phyloP scores from a whole-genome alignment of 2,797 vertebrate genomes.

The Scomberomorus guttatus region DNA sequence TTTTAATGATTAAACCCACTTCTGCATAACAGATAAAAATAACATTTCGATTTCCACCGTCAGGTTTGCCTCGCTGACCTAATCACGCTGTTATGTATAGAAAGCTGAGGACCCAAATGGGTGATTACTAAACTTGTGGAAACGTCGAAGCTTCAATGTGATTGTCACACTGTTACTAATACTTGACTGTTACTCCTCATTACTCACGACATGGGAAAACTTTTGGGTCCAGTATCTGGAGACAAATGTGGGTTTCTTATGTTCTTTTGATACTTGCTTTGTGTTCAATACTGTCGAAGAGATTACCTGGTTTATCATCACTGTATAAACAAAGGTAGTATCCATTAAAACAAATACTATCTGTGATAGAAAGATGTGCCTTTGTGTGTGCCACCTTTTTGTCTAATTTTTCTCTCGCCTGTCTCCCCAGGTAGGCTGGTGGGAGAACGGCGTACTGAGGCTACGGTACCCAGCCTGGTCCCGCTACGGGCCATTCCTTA shows the following conservation, averaged over 20 bases:
- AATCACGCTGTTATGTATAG: too few species aligned
- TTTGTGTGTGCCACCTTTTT: not conserved
- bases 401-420: constrained; percentile 50
- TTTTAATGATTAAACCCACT: not conserved
- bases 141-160: too few species aligned
- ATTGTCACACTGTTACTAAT: too few species aligned
- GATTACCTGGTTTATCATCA: constrained; percentile 11
- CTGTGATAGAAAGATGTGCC: not conserved
- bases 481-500: constrained; percentile 92
- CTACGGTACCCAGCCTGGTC: constrained; percentile 94
- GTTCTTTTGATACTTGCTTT: constrained; percentile 26
- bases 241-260: constrained; percentile 3
- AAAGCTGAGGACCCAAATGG: not conserved
- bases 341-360: not conserved
- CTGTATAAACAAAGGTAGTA: constrained; percentile 3
- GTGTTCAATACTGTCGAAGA: constrained; percentile 3
- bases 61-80: too few species aligned
- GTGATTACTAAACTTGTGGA: too few species aligned
- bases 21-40: too few species aligned
- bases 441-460: constrained; percentile 92
- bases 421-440: constrained; percentile 92
- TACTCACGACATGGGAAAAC: not conserved
- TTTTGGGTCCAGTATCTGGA: constrained; percentile 16
- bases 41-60: too few species aligned
- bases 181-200: too few species aligned